Percentiles rank a stretch among this genome's conserved stretches.
Conservation (phyloP, 2,888 invertebrate species). For the Ophion ellenae region DNA sequence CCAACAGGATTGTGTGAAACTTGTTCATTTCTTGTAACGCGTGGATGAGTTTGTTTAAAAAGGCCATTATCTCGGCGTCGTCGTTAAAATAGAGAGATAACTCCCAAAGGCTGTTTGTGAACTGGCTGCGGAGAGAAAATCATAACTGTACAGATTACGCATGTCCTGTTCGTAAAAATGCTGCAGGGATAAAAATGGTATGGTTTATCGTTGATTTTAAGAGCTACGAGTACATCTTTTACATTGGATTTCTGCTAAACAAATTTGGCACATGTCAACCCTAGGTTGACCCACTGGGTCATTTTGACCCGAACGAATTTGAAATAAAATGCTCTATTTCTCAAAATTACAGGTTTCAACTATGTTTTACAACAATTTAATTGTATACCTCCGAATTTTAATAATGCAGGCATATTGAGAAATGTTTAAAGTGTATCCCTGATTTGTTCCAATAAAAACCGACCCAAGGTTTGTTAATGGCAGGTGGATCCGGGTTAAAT, state of each 20-base stretch:
- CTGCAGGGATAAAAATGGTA: not conserved
- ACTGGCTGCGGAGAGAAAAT: slow-evolving; percentile 86
- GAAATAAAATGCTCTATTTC: too few relatives aligned
- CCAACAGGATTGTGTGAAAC: slow-evolving; percentile 94
- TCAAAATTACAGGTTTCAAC: too few relatives aligned
- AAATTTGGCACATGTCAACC: too few relatives aligned
- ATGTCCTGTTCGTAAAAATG: not conserved
- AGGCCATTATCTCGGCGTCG: slow-evolving; percentile 92
- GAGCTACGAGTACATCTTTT: not conserved
- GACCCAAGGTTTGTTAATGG: too few relatives aligned
- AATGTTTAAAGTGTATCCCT: too few relatives aligned
- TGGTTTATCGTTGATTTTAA: not conserved
- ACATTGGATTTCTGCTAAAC: not conserved
- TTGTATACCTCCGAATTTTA: too few relatives aligned
- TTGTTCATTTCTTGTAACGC: slow-evolving; percentile 96
- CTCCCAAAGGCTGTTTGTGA: slow-evolving; percentile 95
- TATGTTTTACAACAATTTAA: too few relatives aligned
- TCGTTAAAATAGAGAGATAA: slow-evolving; percentile 94
- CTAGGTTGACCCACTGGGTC: too few relatives aligned
- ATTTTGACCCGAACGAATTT: too few relatives aligned
- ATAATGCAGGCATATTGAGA: too few relatives aligned
- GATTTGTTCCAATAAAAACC: too few relatives aligned
- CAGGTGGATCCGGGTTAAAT: too few relatives aligned
- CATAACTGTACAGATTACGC: slow-evolving; percentile 10
- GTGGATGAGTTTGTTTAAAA: slow-evolving; percentile 91